Conservation (phyloP, 2,888 invertebrate genomes). For the Xiphydria camelus region DNA sequence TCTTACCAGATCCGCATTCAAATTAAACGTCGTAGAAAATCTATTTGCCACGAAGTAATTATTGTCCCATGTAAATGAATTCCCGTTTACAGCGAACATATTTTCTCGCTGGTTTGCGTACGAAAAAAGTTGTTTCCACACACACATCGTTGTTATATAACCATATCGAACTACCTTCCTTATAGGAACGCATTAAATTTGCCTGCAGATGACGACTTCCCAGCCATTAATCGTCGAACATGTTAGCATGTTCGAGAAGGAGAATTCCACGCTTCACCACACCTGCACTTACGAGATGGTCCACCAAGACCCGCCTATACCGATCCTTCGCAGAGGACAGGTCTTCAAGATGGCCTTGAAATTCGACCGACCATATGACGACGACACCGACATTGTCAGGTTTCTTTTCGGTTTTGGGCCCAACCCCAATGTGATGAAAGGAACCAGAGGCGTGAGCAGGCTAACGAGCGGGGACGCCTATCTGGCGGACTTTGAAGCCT, state of each 20-base stretch:
- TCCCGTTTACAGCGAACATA: too few relatives aligned
- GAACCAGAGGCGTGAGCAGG: conserved; percentile 61
- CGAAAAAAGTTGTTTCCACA: too few relatives aligned
- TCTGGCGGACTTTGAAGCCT: conserved; percentile 46
- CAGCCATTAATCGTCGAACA: conserved; percentile 64
- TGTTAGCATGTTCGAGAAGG: conserved; percentile 68
- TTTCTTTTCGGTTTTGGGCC: conserved; percentile 69
- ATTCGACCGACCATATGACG: conserved; percentile 67
- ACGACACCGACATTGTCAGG: conserved; percentile 66
- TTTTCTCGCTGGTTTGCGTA: too few relatives aligned
- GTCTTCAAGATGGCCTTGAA: conserved; percentile 71
- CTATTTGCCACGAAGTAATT: too few relatives aligned
- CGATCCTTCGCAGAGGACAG: conserved; percentile 74
- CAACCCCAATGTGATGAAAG: conserved; percentile 61
- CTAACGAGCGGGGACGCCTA: conserved; percentile 44
- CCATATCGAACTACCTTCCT: too few relatives aligned
- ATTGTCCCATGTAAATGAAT: too few relatives aligned
- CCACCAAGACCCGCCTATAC: conserved; percentile 66
- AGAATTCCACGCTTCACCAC: conserved; percentile 71
- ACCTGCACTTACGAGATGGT: conserved; percentile 72
- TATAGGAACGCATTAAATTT: too few relatives aligned
- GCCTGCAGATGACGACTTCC: conserved; percentile 37
- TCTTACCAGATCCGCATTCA: too few relatives aligned
- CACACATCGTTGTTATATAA: too few relatives aligned
- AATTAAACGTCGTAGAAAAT: too few relatives aligned